phyloP scores from a whole-genome alignment of 2,113 vertebrate species.

The Sphaerodactylus townsendi region DNA sequence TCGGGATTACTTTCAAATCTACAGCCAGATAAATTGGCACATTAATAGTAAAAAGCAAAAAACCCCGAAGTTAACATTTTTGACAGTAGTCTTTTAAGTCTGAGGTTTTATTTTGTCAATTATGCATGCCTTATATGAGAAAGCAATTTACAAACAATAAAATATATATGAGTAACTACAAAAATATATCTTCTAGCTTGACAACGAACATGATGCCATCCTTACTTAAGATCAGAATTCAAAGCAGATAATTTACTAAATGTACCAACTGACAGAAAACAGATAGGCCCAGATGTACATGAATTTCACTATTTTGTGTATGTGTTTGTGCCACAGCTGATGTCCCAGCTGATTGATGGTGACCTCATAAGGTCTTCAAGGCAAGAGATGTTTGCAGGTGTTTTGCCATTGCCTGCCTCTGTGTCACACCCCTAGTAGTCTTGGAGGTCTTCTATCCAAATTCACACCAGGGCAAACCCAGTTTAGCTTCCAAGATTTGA shows the following conservation, averaged over 20 bases:
- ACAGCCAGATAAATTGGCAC: slow-evolving; percentile 36
- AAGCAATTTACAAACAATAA: slow-evolving; percentile 50
- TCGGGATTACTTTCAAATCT: slow-evolving; percentile 48
- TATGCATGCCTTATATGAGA: slow-evolving; percentile 53
- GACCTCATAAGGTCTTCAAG: too few relatives aligned
- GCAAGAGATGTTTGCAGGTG: too few relatives aligned
- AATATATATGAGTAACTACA: slow-evolving; percentile 59
- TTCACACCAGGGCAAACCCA: too few relatives aligned
- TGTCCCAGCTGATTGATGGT: too few relatives aligned
- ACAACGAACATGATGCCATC: slow-evolving; percentile 31
- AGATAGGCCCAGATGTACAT: not conserved
- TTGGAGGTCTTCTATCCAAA: too few relatives aligned
- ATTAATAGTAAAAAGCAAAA: slow-evolving; percentile 32
- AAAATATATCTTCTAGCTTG: slow-evolving; percentile 43
- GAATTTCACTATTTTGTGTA: too few relatives aligned
- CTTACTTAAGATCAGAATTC: not conserved
- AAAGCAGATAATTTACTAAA: not conserved
- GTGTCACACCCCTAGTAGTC: too few relatives aligned
- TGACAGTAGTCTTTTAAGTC: slow-evolving; percentile 52
- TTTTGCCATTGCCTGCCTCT: too few relatives aligned
- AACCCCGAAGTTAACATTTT: slow-evolving; percentile 42
- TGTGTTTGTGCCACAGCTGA: too few relatives aligned
- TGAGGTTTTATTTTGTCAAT: slow-evolving; percentile 58
- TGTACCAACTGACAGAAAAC: not conserved
- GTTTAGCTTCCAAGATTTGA: too few relatives aligned